These are phyloP conservation scores for Oasisia sp. DNA, from an alignment of 2,888 invertebrate genomes.

Conservation along the genomic window DNA sequence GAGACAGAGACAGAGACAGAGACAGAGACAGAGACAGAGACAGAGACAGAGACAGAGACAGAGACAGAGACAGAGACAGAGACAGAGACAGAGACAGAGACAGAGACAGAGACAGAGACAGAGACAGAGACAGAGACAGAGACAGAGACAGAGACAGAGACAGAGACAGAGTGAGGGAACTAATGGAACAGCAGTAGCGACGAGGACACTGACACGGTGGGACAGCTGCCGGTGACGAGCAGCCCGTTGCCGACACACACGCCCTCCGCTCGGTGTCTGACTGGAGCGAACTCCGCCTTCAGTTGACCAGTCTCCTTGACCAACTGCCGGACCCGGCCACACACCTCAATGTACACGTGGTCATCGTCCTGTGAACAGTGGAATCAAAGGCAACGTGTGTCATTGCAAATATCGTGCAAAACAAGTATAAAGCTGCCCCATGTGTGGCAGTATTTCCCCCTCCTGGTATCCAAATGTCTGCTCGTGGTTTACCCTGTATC, in stretches of 20 bases:
- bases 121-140: background rate
- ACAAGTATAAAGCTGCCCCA: too few species aligned
- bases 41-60: too few species aligned
- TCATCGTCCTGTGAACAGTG: constrained; percentile 26
- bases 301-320: constrained; percentile 27
- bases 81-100: background rate
- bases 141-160: background rate
- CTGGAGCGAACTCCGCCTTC: constrained; percentile 29
- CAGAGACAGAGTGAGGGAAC: background rate
- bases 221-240: constrained; percentile 36
- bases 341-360: constrained; percentile 29
- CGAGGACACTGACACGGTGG: constrained; percentile 33
- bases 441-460: too few species aligned
- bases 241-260: constrained; percentile 31
- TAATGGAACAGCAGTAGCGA: background rate
- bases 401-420: background rate
- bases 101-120: too few species aligned
- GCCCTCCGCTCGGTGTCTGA: constrained; percentile 32
- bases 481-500: too few species aligned
- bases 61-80: too few species aligned
- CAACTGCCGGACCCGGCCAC: constrained; percentile 30
- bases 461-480: too few species aligned
- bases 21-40: background rate
- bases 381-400: background rate
- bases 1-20: background rate